phyloP scores from a whole-genome alignment of 2,113 vertebrate genomes.

The Sardina pilchardus region DNA sequence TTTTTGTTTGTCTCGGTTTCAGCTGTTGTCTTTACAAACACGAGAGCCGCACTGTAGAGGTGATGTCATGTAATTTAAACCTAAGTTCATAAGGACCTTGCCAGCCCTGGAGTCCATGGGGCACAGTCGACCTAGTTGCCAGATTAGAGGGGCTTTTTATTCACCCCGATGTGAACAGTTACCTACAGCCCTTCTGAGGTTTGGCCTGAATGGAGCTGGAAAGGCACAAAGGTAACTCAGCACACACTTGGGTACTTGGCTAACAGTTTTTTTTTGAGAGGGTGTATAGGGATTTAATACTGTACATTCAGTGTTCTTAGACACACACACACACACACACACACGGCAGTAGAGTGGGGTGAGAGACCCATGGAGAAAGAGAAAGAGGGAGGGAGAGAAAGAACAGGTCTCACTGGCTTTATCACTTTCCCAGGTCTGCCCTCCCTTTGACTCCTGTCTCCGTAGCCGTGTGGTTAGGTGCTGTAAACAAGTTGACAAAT shows the following conservation, averaged over 20 bases:
- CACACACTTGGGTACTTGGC: constrained; percentile 33
- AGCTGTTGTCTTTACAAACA: neutral
- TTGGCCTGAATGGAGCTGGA: neutral
- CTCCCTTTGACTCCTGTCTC: constrained; percentile 53
- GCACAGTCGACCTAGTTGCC: constrained; percentile 48
- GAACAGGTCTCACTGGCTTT: constrained; percentile 41
- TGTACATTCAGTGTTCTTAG: constrained; percentile 24
- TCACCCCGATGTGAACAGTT: neutral
- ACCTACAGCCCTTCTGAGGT: neutral
- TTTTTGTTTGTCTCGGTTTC: constrained; percentile 19
- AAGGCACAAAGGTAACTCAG: neutral
- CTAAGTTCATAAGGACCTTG: constrained; percentile 55
- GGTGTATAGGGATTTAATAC: constrained; percentile 19
- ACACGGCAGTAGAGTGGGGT: neutral
- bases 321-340: constrained; percentile 13
- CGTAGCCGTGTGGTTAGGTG: constrained; percentile 66
- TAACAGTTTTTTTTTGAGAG: constrained; percentile 46
- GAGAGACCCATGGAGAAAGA: neutral
- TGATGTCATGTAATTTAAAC: constrained; percentile 60
- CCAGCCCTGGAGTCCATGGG: constrained; percentile 44
- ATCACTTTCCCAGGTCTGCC: constrained; percentile 44
- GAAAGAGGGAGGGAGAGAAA: neutral
- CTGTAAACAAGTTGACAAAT: constrained; percentile 78
- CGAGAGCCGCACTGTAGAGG: constrained; percentile 43
- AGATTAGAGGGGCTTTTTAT: constrained; percentile 40